Evolutionary conservation across 1,140 invertebrate species (phyloP), one percentile per base, ranked within the genome.

Genomic region (Pseudoatta argentina): DNA sequence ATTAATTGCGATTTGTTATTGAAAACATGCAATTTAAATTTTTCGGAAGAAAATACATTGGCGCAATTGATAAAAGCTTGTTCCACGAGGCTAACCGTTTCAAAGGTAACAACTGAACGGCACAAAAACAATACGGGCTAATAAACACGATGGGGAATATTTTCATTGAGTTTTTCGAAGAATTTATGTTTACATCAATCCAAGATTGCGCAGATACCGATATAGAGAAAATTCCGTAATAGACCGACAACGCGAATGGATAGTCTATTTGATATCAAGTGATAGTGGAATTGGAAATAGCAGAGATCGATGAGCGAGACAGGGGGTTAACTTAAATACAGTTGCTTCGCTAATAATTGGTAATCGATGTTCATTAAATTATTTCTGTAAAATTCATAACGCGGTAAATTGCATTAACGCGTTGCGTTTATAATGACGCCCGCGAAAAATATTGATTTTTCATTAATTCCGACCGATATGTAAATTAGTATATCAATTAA

Each of bases 271-370:
- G 77, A 89, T 89, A 73, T 75, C 71, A 64, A 87, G 77, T 51
- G 88, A 89, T 66, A 89, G 88, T 89, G 88, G 88, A 87, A 89
- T 85, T 77, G 88, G 88, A 89, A 89, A 89, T 89, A 72, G 69
- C 34, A 51, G 79, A 72, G 88, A 89, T 89, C 88, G 88, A 89
- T 89, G 85, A 61, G 44, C 73, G 71, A 57, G 77, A 63, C 39
- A 83, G 72, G 89, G 81, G 85, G 88, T 89, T 88, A 89, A 86
- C 85, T 89, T 75, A 86, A 83, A 87, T 79, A 87, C 76, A 67
- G 77, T 30, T 78, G 59, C 61, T 69, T 51, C 85, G 85, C 64
- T 64, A 87, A 55, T 75, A 86, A 89, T 88, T 72, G 53, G 76
- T 89, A 86, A 87, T 87, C 88, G 75, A 89, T 89, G 86, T 83